phyloP scores from a whole-genome alignment of 2,113 vertebrate genomes.

The Pollimyrus isidori region DNA sequence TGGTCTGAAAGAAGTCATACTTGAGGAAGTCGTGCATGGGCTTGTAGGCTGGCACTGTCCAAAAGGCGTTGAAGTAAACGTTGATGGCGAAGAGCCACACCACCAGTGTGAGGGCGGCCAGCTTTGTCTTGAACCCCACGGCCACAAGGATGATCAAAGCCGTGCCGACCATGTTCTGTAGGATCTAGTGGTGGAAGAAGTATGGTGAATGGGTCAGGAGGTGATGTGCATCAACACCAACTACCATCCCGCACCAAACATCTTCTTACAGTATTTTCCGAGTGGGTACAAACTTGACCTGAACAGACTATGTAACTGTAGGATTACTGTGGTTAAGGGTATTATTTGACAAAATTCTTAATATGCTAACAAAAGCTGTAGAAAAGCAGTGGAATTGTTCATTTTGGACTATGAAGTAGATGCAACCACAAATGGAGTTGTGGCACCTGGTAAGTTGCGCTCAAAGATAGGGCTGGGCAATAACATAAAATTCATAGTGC shows the following conservation, averaged over 20 bases:
- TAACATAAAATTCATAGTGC: too few species aligned
- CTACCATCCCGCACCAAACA: not conserved
- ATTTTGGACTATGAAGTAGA: not conserved
- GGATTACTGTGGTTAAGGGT: too few species aligned
- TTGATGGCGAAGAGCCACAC: constrained; percentile 94
- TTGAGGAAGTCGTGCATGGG: constrained; percentile 99
- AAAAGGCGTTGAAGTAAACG: constrained; percentile 97
- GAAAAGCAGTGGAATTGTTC: not conserved
- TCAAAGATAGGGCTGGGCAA: not conserved
- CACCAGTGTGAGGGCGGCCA: constrained; percentile 89
- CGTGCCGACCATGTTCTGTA: constrained; percentile 95
- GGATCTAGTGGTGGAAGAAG: constrained; percentile 59
- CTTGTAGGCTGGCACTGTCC: constrained; percentile 87
- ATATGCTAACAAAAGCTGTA: not conserved
- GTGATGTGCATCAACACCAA: not conserved
- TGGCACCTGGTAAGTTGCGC: not conserved
- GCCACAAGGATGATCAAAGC: constrained; percentile 92
- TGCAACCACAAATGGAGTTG: not conserved
- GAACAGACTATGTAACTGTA: not conserved
- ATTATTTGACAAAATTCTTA: not conserved
- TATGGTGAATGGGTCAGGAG: not conserved
- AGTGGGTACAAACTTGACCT: not conserved
- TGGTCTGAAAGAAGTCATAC: constrained; percentile 99
- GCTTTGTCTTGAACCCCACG: constrained; percentile 93
- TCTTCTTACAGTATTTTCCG: not conserved